phyloP scores from a whole-genome alignment of 64 coral and sea anemone species.

The Platygyra sinensis region DNA sequence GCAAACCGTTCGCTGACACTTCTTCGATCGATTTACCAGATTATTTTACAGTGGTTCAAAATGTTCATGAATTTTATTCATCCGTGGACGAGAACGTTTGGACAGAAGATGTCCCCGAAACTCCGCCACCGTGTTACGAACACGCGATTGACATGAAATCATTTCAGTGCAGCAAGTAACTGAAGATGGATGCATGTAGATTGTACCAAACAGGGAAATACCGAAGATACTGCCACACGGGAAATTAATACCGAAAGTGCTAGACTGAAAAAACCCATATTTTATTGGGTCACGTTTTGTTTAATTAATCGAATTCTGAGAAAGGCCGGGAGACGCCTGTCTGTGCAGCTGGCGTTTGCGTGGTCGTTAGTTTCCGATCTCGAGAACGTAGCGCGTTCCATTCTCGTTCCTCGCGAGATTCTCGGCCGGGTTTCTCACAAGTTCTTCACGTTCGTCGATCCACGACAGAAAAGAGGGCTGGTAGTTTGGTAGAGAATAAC shows the following conservation, averaged over 20 bases:
- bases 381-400: no score
- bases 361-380: no score
- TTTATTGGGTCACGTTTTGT: background rate
- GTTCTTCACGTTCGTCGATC: no score
- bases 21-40: conserved; percentile 12
- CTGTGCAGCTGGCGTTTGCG: no score
- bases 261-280: background rate
- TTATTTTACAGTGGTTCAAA: conserved; percentile 28
- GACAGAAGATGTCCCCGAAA: background rate
- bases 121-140: background rate
- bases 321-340: no score
- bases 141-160: background rate
- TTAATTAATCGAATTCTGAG: no score
- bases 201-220: background rate
- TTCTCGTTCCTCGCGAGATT: no score
- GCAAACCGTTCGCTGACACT: background rate
- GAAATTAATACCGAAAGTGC: background rate
- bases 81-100: background rate
- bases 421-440: no score
- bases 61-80: background rate
- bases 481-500: no score
- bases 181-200: background rate
- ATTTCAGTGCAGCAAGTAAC: background rate
- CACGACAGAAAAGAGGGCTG: no score
- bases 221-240: background rate